Base-by-base conservation (phyloP, 2,113 vertebrate genomes). In the Lagopus muta region DNA sequence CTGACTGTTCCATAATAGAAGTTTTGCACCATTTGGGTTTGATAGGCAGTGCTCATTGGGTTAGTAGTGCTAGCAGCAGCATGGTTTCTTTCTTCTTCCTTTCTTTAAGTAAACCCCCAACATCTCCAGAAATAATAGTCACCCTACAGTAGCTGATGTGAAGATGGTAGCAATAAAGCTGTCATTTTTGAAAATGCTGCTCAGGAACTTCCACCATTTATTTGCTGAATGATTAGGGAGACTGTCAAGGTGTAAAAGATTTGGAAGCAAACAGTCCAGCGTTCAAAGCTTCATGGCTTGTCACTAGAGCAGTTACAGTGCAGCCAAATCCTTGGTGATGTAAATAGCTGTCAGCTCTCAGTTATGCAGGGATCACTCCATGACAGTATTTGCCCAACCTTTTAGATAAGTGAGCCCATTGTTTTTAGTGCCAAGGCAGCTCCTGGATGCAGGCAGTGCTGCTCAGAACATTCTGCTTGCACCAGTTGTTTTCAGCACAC, bases 321-420 rank as follows among this genome's bases (percentile, higher is more conserved):
- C 82, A 52, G 76, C 74, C 91, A 45, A 86, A 91, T 80, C 86
- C 90, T 93, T 15, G 38, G 50, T 81, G 92, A 75, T 77, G 77
- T 85, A 77, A 90, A 47, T 66, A 88, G 92, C 94, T 94, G 82
- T 93, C 95, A 93, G 80, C 89, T 88, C 88, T 89, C 89, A 77
- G 38, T 95, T 93, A 89, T 90, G 50, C 11, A 8, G 55, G 42
- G 78, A 83, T 89, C 21, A 3, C 67, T 85, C n/a, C 24, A 0
- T 47, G 48, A 3, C 58, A n/a, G 43, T 6, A 11, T 48, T 70
- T 86, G 50, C 85, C 78, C 52, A 38, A 10, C 74, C 78, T 88
- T 54, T 60, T 47, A 60, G 81, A 58, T 74, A 75, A 75, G 79
- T 1, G 3, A 94, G 27, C 19, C 28, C 27, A 1, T 50, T 88